Percentiles rank a stretch among this genome's conserved stretches.
Conservation (phyloP, 2,888 invertebrate genomes). For the Chydorus sphaericus region DNA sequence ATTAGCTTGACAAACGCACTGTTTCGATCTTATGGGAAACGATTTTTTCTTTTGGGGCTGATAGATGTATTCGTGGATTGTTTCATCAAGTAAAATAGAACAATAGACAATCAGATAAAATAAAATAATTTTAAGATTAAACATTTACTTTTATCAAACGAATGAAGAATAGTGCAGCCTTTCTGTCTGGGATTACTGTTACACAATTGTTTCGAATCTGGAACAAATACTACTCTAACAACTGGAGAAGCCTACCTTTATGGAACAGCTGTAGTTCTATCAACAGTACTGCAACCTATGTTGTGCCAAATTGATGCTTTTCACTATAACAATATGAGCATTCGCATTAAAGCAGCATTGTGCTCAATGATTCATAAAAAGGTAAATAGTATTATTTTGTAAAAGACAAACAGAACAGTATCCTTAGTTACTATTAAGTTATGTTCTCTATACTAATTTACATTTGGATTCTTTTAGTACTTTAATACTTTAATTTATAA, state of each 20-base stretch:
- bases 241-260: conserved; percentile 53
- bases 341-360: conserved; percentile 66
- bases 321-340: conserved; percentile 51
- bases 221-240: conserved; percentile 34
- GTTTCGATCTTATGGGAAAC: conserved; percentile 31
- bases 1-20: conserved; percentile 36
- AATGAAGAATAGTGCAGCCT: conserved; percentile 46
- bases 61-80: conserved; percentile 31
- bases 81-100: conserved; percentile 26
- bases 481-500: too few species aligned
- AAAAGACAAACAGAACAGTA: too few species aligned
- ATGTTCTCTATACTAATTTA: too few species aligned
- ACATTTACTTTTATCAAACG: neutral
- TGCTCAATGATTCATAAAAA: conserved; percentile 73
- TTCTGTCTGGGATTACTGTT: conserved; percentile 49
- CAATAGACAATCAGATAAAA: neutral
- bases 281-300: conserved; percentile 57
- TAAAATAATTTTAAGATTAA: too few species aligned
- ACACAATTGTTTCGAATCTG: conserved; percentile 46
- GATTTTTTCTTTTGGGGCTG: conserved; percentile 31
- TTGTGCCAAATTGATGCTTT: conserved; percentile 79
- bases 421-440: too few species aligned
- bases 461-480: too few species aligned
- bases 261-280: conserved; percentile 53
- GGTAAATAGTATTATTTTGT: conserved; percentile 34